phyloP scores from a whole-genome alignment of 2,113 vertebrate species.

The Aspiorhynchus laticeps region DNA sequence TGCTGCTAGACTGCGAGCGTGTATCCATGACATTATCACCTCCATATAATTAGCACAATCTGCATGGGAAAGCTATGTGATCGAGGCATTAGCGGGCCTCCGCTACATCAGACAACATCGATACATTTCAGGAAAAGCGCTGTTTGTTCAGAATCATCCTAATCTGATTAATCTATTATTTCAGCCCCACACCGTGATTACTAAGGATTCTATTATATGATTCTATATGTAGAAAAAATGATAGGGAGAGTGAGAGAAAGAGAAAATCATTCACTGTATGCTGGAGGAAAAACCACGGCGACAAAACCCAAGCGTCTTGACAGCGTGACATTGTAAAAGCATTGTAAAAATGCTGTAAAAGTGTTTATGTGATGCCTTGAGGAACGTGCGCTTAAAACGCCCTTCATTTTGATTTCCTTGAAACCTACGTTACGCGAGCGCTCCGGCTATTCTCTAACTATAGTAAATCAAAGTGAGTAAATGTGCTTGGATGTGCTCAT shows the following conservation, averaged over 20 bases:
- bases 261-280: slow-evolving; percentile 39
- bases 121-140: slow-evolving; percentile 70
- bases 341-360: slow-evolving; percentile 66
- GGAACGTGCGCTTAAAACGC: slow-evolving; percentile 49
- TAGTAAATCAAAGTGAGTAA: slow-evolving; percentile 39
- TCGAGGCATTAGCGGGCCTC: slow-evolving; percentile 72
- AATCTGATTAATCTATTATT: slow-evolving; percentile 78
- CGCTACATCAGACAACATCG: slow-evolving; percentile 67
- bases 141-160: slow-evolving; percentile 74
- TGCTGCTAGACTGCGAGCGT: slow-evolving; percentile 53
- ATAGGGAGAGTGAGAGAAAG: slow-evolving; percentile 41
- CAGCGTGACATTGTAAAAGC: slow-evolving; percentile 69
- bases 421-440: slow-evolving; percentile 46
- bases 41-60: slow-evolving; percentile 71
- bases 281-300: slow-evolving; percentile 60
- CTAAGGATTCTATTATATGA: background rate
- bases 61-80: slow-evolving; percentile 62
- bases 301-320: slow-evolving; percentile 58
- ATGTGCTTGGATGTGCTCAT: background rate
- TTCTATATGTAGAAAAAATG: slow-evolving; percentile 37
- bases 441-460: background rate
- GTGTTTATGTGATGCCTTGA: slow-evolving; percentile 70
- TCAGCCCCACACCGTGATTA: background rate
- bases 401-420: slow-evolving; percentile 50
- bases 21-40: slow-evolving; percentile 67